A percentile compares a stretch with the other conserved stretches of the same genome.
Evolutionary conservation across 2,888 invertebrate genomes (phyloP).

Genomic region (Lasioglossum oenotherae): DNA sequence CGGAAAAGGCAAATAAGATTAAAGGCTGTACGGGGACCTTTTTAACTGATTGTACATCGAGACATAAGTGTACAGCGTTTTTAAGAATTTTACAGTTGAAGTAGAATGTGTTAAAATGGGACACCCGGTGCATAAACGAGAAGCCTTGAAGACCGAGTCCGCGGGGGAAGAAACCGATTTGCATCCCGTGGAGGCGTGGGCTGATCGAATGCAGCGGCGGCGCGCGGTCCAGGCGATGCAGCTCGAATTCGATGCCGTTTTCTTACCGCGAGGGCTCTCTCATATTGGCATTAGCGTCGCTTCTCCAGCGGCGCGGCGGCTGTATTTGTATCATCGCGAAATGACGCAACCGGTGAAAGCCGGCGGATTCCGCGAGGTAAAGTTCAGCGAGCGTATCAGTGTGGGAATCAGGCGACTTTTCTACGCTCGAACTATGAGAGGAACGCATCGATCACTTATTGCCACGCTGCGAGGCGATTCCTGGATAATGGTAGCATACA

Average conservation of each 20-base stretch:
- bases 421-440: constrained; percentile 56
- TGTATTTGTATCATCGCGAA: constrained; percentile 67
- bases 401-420: constrained; percentile 73
- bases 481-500: not conserved
- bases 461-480: constrained; percentile 30
- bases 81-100: not conserved
- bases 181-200: constrained; percentile 42
- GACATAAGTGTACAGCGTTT: not conserved
- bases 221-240: constrained; percentile 1
- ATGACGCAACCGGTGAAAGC: constrained; percentile 73
- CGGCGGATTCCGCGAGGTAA: constrained; percentile 69
- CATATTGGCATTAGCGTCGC: constrained; percentile 40
- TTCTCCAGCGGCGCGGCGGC: not conserved
- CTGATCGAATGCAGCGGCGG: constrained; percentile 11
- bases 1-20: not conserved
- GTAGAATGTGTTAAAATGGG: not conserved
- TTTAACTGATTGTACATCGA: not conserved
- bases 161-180: constrained; percentile 28
- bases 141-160: constrained; percentile 36
- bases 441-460: constrained; percentile 61
- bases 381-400: constrained; percentile 71
- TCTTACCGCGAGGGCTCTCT: constrained; percentile 9
- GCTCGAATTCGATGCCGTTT: constrained; percentile 37
- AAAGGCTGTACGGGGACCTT: not conserved
- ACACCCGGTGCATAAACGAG: constrained; percentile 5